A percentile compares a stretch with the other conserved stretches of the same genome.
Evolutionary conservation across 2,797 vertebrate genomes (phyloP).

Genomic region (Bucorvus abyssinicus): DNA sequence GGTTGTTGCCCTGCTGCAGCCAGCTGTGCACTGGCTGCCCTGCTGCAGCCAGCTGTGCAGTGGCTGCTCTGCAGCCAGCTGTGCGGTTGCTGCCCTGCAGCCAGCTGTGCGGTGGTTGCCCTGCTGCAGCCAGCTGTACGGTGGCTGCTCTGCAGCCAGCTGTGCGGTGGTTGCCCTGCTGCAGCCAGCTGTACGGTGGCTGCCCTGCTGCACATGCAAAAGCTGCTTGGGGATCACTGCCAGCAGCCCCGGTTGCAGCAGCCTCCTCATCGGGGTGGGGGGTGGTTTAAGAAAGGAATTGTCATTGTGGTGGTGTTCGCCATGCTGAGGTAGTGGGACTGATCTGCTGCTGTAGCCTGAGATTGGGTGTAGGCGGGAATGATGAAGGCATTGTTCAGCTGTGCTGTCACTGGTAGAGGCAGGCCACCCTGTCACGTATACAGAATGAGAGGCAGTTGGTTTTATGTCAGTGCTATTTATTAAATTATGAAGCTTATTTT

Average conservation of each 20-base stretch:
- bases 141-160: background rate
- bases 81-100: background rate
- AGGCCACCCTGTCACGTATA: background rate
- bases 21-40: background rate
- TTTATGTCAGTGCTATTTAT: background rate
- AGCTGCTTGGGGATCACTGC: background rate
- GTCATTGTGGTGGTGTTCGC: accelerated
- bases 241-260: background rate
- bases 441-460: background rate
- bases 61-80: background rate
- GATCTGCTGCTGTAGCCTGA: background rate
- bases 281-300: background rate
- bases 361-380: background rate
- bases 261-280: accelerated
- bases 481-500: background rate
- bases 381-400: background rate
- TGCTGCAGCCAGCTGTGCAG: background rate
- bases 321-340: background rate
- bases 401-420: background rate
- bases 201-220: background rate
- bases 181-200: background rate
- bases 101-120: background rate
- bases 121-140: background rate
- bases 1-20: no score
- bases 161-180: background rate